Conservation (phyloP, 2,888 invertebrate species). For the Xestia c-nigrum region DNA sequence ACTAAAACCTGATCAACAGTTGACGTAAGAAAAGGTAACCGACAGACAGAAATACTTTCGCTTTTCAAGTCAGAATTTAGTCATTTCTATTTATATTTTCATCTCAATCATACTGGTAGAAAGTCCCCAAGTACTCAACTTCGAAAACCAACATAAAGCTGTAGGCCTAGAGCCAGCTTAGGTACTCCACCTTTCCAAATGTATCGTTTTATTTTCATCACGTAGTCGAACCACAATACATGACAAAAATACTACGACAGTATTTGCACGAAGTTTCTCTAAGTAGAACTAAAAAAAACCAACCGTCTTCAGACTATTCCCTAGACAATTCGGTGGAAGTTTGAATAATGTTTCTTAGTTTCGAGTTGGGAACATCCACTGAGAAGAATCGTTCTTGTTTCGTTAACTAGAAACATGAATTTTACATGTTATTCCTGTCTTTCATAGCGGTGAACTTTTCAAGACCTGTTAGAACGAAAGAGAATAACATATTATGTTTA, state of each 20-base stretch:
- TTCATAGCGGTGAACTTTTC: conserved; percentile 50
- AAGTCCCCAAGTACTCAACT: not conserved
- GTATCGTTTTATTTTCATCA: conserved; percentile 24
- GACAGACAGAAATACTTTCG: not conserved
- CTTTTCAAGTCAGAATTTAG: too few species aligned
- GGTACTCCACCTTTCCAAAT: conserved; percentile 1
- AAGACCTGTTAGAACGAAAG: conserved; percentile 45
- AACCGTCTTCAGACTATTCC: conserved; percentile 33
- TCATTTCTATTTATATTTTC: too few species aligned
- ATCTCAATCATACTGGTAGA: not conserved
- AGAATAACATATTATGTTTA: conserved; percentile 55
- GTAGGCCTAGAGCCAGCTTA: not conserved
- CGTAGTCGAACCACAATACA: conserved; percentile 23
- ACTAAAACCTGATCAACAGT: too few species aligned
- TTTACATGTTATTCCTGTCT: conserved; percentile 61
- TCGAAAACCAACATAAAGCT: not conserved
- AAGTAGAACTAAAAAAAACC: conserved; percentile 38
- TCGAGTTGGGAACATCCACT: conserved; percentile 45
- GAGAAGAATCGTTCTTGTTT: conserved; percentile 58
- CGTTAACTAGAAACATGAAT: conserved; percentile 65
- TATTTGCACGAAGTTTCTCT: conserved; percentile 36
- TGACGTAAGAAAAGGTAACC: not conserved
- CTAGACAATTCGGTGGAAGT: conserved; percentile 56
- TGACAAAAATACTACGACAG: conserved; percentile 16
- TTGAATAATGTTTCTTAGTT: conserved; percentile 63